Percentiles rank a stretch among this genome's conserved stretches.
Conservation (phyloP, 2,797 vertebrate genomes). For the Oreonectes daqikongensis region DNA sequence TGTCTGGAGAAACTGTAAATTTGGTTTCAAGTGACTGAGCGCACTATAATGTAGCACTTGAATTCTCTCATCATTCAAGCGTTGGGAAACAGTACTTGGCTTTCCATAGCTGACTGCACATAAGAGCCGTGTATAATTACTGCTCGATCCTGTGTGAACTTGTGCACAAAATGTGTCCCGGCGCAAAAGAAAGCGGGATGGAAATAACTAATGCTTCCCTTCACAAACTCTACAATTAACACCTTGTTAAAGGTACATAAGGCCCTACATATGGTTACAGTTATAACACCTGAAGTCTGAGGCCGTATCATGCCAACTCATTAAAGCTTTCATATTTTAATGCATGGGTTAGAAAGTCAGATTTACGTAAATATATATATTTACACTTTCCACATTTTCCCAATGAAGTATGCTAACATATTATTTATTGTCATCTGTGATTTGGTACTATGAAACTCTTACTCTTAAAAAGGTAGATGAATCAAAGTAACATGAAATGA, state of each 20-base stretch:
- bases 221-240: constrained; percentile 62
- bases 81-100: constrained; percentile 20
- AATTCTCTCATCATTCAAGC: constrained; percentile 22
- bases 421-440: background rate
- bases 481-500: background rate
- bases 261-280: constrained; percentile 59
- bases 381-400: background rate
- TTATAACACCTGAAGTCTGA: constrained; percentile 50
- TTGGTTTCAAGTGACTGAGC: constrained; percentile 23
- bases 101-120: constrained; percentile 30
- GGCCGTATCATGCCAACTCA: constrained; percentile 8
- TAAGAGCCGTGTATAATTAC: constrained; percentile 47
- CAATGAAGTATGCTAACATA: background rate
- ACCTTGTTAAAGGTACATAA: constrained; percentile 62
- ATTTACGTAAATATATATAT: background rate
- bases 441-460: too few species aligned
- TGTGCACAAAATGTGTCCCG: constrained; percentile 48
- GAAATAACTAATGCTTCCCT: constrained; percentile 53
- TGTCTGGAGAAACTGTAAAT: constrained; percentile 37
- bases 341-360: background rate
- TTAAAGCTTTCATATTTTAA: background rate
- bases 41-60: constrained; percentile 26
- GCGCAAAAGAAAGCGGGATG: constrained; percentile 50
- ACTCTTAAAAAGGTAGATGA: too few species aligned
- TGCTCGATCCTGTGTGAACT: constrained; percentile 49